Evolutionary conservation across 2,888 invertebrate species (phyloP).

Genomic region (Homarus gammarus): DNA sequence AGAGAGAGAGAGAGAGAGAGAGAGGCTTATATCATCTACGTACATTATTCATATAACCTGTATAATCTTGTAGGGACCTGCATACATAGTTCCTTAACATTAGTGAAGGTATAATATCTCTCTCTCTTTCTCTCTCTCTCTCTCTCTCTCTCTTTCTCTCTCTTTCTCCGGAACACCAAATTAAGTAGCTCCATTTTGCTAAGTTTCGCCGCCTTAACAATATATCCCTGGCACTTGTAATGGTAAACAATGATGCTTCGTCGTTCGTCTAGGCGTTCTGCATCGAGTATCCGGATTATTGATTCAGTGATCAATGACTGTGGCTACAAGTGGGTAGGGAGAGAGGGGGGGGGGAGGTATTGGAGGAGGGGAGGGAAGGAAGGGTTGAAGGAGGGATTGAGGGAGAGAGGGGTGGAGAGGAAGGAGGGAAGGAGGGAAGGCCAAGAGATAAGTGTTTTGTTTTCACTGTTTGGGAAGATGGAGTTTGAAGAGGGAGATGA

Average conservation of each 20-base stretch:
- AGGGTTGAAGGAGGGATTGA: background rate
- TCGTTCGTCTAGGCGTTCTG: background rate
- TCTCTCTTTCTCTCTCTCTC: no score
- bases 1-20: background rate
- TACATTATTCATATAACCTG: conserved; percentile 30
- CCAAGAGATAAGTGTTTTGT: background rate
- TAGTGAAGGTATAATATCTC: background rate
- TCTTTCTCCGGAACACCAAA: no score
- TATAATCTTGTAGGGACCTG: conserved; percentile 21
- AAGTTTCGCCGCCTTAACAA: no score
- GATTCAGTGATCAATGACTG: background rate
- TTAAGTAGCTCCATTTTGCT: no score
- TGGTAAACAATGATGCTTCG: no score
- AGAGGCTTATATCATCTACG: conserved; percentile 3
- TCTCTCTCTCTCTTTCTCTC: no score
- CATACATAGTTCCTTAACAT: background rate
- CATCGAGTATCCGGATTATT: background rate
- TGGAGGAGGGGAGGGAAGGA: background rate
- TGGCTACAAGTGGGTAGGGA: background rate
- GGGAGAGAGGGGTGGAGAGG: no score
- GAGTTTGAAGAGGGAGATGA: background rate
- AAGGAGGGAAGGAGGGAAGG: background rate
- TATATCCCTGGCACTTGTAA: no score
- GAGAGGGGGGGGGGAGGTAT: background rate
- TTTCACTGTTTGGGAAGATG: background rate